Conservation (phyloP, 2,888 invertebrate species). For the Hypomecis punctinalis region DNA sequence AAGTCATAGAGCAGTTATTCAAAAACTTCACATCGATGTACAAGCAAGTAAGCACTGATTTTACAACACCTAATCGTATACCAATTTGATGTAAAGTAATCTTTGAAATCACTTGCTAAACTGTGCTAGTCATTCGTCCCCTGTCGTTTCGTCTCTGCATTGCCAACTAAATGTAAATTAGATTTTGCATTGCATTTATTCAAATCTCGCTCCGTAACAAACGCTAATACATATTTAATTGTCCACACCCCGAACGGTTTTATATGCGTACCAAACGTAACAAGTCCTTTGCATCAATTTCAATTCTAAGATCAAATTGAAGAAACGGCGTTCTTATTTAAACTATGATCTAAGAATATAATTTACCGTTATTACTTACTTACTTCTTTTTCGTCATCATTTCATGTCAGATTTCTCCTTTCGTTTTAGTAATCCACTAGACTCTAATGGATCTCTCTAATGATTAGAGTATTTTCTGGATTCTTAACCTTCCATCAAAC, state of each 20-base stretch:
- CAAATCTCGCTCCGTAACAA: conserved; percentile 55
- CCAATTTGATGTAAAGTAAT: conserved; percentile 5
- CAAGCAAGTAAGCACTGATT: not conserved
- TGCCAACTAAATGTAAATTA: conserved; percentile 41
- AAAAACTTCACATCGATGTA: too few relatives aligned
- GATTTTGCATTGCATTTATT: conserved; percentile 46
- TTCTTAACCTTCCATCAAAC: too few relatives aligned
- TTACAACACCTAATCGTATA: not conserved
- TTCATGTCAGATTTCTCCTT: too few relatives aligned
- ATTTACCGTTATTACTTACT: too few relatives aligned
- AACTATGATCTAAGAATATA: too few relatives aligned
- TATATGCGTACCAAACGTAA: conserved; percentile 60
- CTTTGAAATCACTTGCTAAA: conserved; percentile 16
- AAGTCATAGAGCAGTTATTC: too few relatives aligned
- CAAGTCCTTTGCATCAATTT: conserved; percentile 41
- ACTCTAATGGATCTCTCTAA: too few relatives aligned
- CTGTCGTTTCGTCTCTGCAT: conserved; percentile 29
- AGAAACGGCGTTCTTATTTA: too few relatives aligned
- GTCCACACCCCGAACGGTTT: conserved; percentile 67
- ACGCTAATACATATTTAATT: conserved; percentile 80
- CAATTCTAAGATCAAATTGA: conserved; percentile 29
- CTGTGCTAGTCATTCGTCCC: conserved; percentile 29
- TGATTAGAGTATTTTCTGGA: too few relatives aligned
- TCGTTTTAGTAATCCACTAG: too few relatives aligned
- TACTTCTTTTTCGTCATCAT: too few relatives aligned